Evolutionary conservation across 2,888 invertebrate species (phyloP).

Genomic region (Eumacrocentrus americanus): DNA sequence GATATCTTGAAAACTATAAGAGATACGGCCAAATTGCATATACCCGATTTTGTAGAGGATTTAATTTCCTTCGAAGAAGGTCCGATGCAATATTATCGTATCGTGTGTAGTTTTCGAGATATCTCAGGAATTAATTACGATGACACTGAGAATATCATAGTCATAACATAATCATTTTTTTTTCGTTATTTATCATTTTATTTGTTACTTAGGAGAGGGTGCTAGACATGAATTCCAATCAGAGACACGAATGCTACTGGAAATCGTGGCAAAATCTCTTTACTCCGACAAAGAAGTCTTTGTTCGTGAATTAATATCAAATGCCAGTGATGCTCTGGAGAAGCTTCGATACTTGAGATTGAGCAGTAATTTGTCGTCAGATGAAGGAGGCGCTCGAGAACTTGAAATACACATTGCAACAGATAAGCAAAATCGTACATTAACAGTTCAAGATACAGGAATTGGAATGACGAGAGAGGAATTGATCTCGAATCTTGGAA

Average conservation of each 20-base stretch:
- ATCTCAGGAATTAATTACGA: too few relatives aligned
- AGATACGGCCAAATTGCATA: too few relatives aligned
- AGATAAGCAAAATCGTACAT: constrained; percentile 82
- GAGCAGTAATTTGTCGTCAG: constrained; percentile 61
- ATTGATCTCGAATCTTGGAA: constrained; percentile 87
- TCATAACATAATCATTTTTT: too few relatives aligned
- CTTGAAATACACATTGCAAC: constrained; percentile 89
- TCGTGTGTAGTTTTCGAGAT: too few relatives aligned
- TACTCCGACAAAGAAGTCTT: constrained; percentile 99
- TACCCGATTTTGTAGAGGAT: too few relatives aligned
- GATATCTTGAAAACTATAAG: constrained; percentile 3
- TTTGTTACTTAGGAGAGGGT: constrained; percentile 63
- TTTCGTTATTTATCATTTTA: constrained; percentile 6
- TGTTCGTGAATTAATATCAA: constrained; percentile 93
- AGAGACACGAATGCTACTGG: constrained; percentile 92
- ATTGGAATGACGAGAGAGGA: constrained; percentile 96
- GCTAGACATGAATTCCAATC: constrained; percentile 92
- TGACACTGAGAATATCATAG: too few relatives aligned
- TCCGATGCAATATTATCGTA: too few relatives aligned
- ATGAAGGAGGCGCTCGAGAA: constrained; percentile 68
- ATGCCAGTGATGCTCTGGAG: constrained; percentile 96
- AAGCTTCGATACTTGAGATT: constrained; percentile 84
- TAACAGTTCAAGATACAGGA: constrained; percentile 92
- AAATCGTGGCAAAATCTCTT: constrained; percentile 95
- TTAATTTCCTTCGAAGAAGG: too few relatives aligned